These are phyloP conservation scores for Poecilia velifera DNA, from an alignment of 2,797 vertebrate species.

Conservation along the genomic window DNA sequence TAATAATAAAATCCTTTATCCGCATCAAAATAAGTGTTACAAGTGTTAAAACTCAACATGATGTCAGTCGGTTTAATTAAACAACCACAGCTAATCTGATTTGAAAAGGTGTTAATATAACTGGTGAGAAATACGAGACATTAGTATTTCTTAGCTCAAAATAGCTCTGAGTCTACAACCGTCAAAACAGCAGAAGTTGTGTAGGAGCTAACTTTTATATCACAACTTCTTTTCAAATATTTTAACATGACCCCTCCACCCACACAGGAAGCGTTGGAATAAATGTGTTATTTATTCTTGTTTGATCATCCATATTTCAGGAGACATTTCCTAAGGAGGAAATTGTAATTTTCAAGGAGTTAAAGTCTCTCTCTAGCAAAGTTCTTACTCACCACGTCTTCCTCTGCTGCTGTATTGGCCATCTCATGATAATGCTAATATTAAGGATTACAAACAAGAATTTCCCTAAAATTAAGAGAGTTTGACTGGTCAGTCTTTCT, in stretches of 20 bases:
- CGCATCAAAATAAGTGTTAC: constrained; percentile 6
- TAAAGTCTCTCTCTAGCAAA: not conserved
- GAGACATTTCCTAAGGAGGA: not conserved
- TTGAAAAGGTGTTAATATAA: constrained; percentile 40
- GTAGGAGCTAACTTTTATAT: constrained; percentile 14
- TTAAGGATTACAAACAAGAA: not conserved
- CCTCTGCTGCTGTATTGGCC: not conserved
- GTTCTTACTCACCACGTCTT: not conserved
- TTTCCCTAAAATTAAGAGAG: not conserved
- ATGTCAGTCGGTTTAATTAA: constrained; percentile 34
- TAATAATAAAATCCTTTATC: not conserved
- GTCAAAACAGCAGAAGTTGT: constrained; percentile 16
- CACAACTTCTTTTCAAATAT: constrained; percentile 16
- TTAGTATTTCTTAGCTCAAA: constrained; percentile 28
- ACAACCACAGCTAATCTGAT: constrained; percentile 37
- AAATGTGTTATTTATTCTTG: not conserved
- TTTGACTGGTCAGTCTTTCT: not conserved
- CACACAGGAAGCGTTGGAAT: not conserved
- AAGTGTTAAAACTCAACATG: constrained; percentile 14
- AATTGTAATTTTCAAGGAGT: not conserved
- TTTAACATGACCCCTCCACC: not conserved
- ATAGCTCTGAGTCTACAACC: constrained; percentile 24
- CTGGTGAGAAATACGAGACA: constrained; percentile 7
- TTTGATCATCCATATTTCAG: not conserved
- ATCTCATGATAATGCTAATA: not conserved